phyloP scores from a whole-genome alignment of 2,113 vertebrate species.

The Apteryx owenii region DNA sequence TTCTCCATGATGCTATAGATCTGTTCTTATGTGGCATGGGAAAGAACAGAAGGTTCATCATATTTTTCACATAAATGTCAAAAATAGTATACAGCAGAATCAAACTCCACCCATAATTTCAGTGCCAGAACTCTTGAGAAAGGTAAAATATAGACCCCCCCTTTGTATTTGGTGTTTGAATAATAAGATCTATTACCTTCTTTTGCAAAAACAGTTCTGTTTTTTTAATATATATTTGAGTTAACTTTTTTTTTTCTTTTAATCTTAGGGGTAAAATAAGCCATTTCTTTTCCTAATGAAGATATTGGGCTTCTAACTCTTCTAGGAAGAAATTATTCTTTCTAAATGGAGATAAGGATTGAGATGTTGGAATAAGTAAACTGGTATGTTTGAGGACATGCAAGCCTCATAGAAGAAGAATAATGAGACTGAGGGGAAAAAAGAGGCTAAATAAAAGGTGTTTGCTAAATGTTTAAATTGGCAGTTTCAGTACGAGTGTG shows the following conservation, averaged over 20 bases:
- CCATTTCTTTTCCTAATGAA: not conserved
- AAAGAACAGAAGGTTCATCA: not conserved
- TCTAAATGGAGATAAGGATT: not conserved
- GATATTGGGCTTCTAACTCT: not conserved
- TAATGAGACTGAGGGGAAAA: not conserved
- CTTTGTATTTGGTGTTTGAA: not conserved
- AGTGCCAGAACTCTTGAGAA: not conserved
- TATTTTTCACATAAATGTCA: not conserved
- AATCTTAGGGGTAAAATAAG: not conserved
- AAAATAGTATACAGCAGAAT: not conserved
- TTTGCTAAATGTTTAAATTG: constrained; percentile 27
- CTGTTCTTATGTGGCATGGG: not conserved
- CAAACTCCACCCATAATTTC: not conserved
- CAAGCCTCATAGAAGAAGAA: not conserved
- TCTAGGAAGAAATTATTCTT: not conserved
- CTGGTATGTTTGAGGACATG: not conserved
- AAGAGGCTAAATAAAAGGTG: not conserved
- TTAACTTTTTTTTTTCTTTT: not conserved
- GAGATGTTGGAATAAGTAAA: not conserved
- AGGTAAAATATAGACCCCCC: not conserved
- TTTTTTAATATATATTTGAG: not conserved
- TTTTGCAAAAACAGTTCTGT: not conserved
- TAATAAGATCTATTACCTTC: not conserved
- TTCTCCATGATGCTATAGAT: not conserved
- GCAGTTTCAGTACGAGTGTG: not conserved